Conservation (phyloP, 2,113 vertebrate species). For the Cathartes aura region DNA sequence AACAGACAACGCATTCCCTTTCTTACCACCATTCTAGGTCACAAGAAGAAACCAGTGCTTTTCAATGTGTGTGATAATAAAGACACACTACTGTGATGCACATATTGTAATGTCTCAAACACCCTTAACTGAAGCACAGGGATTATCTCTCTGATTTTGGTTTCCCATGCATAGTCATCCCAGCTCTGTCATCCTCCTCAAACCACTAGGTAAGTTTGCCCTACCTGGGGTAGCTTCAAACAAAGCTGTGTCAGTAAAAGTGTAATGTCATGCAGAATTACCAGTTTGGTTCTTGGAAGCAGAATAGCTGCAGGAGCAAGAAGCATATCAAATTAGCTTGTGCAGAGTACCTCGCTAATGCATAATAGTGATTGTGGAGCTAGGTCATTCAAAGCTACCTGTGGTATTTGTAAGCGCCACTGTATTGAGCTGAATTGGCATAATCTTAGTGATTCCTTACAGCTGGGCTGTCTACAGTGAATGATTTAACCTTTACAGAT, state of each 20-base stretch:
- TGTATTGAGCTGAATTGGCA: rapidly evolving
- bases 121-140: neutral
- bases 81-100: neutral
- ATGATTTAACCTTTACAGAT: neutral
- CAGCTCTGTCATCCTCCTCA: neutral
- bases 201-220: neutral
- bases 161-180: neutral
- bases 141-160: neutral
- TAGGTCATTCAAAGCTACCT: neutral
- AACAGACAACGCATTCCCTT: neutral
- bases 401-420: neutral
- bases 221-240: neutral
- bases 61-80: neutral
- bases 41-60: neutral
- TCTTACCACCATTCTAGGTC: neutral
- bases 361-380: neutral
- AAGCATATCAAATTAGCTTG: neutral
- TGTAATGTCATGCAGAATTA: neutral
- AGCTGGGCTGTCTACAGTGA: neutral
- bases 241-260: neutral
- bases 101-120: neutral
- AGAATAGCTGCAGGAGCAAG: neutral
- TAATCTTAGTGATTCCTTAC: neutral
- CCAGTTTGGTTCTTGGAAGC: neutral
- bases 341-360: neutral